phyloP scores from a whole-genome alignment of 2,888 invertebrate genomes.

The Hyppa rectilinea region DNA sequence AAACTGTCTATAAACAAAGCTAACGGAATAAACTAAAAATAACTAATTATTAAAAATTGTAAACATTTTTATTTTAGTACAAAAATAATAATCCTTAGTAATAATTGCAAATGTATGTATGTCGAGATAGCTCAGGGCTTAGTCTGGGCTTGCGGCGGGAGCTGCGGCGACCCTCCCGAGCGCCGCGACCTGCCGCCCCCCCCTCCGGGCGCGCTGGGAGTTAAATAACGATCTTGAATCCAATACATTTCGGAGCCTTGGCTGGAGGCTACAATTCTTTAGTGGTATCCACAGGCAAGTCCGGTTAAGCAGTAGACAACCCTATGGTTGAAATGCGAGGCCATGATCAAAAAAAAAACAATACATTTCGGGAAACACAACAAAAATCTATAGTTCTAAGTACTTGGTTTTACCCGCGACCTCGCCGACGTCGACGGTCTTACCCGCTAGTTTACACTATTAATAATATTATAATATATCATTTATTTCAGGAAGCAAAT shows the following conservation, averaged over 20 bases:
- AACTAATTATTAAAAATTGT: neutral
- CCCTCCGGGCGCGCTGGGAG: no score
- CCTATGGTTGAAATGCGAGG: no score
- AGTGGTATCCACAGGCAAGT: no score
- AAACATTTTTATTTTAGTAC: neutral
- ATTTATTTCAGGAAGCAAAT: no score
- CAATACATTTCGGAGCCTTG: neutral
- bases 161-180: neutral
- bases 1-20: neutral
- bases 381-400: neutral
- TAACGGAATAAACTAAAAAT: neutral
- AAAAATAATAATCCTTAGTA: no score
- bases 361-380: neutral
- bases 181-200: no score
- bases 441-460: no score
- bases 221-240: neutral
- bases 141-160: neutral
- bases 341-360: no score
- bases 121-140: neutral
- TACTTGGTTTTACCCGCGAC: neutral
- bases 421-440: no score
- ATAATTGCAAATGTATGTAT: slow-evolving; percentile 9
- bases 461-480: no score
- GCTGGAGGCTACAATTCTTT: no score
- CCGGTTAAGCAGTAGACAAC: no score